Percentiles rank a stretch among this genome's conserved stretches.
These are phyloP conservation scores for Procambarus clarkii DNA, from an alignment of 1,140 invertebrate genomes.

Conservation along the genomic window DNA sequence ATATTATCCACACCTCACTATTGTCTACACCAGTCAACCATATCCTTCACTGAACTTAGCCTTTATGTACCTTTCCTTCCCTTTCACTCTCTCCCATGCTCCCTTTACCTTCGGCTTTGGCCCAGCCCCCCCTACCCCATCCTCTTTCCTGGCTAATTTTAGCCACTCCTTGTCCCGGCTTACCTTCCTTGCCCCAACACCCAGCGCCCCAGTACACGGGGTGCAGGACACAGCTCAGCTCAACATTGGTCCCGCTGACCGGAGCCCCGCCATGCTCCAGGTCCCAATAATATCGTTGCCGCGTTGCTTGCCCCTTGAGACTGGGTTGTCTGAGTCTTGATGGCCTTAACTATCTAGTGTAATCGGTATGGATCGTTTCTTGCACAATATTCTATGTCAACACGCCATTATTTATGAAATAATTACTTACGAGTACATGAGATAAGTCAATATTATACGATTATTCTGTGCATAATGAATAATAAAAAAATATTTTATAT, in stretches of 20 bases:
- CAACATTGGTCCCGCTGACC: background rate
- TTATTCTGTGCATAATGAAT: conserved; percentile 71
- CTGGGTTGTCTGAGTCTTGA: conserved; percentile 18
- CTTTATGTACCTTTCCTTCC: background rate
- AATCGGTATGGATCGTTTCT: conserved; percentile 67
- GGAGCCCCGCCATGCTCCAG: background rate
- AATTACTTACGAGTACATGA: conserved; percentile 60
- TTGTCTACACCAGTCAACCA: too few relatives aligned
- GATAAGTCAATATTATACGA: conserved; percentile 47
- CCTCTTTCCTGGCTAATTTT: background rate
- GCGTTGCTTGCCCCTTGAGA: background rate
- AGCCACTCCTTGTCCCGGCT: background rate
- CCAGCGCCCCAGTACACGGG: background rate
- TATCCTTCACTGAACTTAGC: background rate
- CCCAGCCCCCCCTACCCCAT: background rate
- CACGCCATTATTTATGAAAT: conserved; percentile 65
- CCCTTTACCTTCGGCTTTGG: background rate
- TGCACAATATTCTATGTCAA: conserved; percentile 71
- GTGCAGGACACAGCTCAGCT: conserved; percentile 3
- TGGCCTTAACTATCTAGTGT: conserved; percentile 71
- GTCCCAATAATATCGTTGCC: background rate
- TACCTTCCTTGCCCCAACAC: background rate
- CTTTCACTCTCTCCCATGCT: background rate
- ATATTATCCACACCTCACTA: too few relatives aligned
- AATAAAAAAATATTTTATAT: conserved; percentile 60